A percentile compares a stretch with the other conserved stretches of the same genome.
Conservation (phyloP, 2,888 invertebrate genomes). For the Sinopyrophorus schimmeli region DNA sequence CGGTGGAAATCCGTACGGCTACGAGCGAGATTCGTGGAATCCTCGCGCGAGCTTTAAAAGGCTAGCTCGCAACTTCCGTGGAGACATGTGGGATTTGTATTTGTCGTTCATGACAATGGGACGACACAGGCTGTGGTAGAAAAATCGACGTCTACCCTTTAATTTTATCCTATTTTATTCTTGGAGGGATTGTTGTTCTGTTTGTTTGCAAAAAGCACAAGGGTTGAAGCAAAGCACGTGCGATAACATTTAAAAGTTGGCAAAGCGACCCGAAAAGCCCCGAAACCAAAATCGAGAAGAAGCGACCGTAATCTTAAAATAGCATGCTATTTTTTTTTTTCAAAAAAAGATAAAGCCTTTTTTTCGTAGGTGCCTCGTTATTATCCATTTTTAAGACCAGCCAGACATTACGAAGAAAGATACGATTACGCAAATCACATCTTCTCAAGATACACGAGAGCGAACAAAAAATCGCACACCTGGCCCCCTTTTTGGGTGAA, state of each 20-base stretch:
- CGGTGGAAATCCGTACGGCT: constrained; percentile 3
- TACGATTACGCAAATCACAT: constrained; percentile 10
- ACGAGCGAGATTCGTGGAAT: background rate
- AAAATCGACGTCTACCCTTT: background rate
- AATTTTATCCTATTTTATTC: constrained; percentile 1
- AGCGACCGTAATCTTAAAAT: no score
- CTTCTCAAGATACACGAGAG: background rate
- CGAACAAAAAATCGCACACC: background rate
- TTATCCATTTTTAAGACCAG: constrained; percentile 8
- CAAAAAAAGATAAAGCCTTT: no score
- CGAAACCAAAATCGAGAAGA: no score
- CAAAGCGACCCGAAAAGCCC: no score
- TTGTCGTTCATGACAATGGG: constrained; percentile 8
- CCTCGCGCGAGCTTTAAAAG: background rate
- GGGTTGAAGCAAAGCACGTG: constrained; percentile 6
- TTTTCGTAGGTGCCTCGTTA: constrained; percentile 14
- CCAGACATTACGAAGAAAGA: constrained; percentile 4
- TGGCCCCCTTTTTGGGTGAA: constrained; percentile 12
- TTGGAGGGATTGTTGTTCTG: constrained; percentile 11
- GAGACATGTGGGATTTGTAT: constrained; percentile 1
- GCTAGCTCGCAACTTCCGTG: constrained; percentile 9
- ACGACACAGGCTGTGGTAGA: constrained; percentile 14
- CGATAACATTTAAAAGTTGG: no score
- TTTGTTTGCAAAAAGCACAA: background rate
- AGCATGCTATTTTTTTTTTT: no score